These are phyloP conservation scores for Melanotus villosus DNA, from an alignment of 2,888 invertebrate species.

Conservation along the genomic window DNA sequence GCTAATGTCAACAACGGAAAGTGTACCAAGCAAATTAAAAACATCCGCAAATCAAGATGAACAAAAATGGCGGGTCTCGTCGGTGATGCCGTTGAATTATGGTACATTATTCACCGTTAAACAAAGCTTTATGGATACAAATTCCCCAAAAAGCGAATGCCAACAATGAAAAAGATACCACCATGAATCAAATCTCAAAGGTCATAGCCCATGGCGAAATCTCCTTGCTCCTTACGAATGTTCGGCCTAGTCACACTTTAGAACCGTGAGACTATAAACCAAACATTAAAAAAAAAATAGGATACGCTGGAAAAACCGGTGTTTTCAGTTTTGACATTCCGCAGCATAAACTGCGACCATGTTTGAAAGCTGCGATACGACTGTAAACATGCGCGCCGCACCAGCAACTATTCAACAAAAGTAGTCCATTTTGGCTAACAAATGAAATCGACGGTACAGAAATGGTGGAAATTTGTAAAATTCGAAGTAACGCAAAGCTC, in stretches of 20 bases:
- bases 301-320: too few species aligned
- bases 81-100: too few species aligned
- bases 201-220: conserved; percentile 1
- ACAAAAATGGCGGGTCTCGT: too few species aligned
- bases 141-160: too few species aligned
- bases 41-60: too few species aligned
- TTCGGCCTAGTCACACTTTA: conserved; percentile 67
- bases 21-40: conserved; percentile 48
- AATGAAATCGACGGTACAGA: background rate
- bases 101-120: too few species aligned
- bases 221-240: conserved; percentile 65
- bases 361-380: too few species aligned
- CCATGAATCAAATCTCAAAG: too few species aligned
- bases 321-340: too few species aligned
- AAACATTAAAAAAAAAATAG: conserved; percentile 64
- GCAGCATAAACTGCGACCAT: too few species aligned
- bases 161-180: too few species aligned
- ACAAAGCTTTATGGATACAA: too few species aligned
- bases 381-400: conserved; percentile 60
- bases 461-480: background rate
- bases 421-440: conserved; percentile 27
- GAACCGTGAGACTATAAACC: conserved; percentile 62
- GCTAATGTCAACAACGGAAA: conserved; percentile 66
- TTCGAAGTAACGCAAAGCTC: conserved; percentile 21
- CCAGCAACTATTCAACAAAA: conserved; percentile 63